Evolutionary conservation across 2,113 vertebrate species (phyloP).

Genomic region (Ophthalmotilapia sp.): DNA sequence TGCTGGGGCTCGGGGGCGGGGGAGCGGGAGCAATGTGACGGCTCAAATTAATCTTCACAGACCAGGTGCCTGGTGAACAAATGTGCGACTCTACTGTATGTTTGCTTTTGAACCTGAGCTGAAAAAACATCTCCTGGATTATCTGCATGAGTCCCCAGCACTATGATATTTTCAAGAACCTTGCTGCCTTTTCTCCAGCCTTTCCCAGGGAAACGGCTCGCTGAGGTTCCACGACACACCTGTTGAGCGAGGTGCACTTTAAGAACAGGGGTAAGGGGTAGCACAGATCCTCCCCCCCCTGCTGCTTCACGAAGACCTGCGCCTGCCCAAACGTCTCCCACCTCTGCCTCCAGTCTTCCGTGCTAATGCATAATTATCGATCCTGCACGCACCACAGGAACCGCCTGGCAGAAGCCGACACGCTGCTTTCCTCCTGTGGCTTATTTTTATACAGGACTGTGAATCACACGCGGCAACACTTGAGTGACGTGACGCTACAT

Average conservation of each 20-base stretch:
- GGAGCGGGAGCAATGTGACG: background rate
- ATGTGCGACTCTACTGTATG: background rate
- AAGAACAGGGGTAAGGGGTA: background rate
- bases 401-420: slow-evolving; percentile 12
- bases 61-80: slow-evolving; percentile 7
- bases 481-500: background rate
- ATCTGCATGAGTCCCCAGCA: slow-evolving; percentile 50
- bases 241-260: background rate
- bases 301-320: background rate
- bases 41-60: slow-evolving; percentile 42
- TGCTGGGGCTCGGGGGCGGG: background rate
- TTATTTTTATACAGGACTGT: slow-evolving; percentile 17
- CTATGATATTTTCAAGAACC: slow-evolving; percentile 58
- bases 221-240: background rate
- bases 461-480: slow-evolving; percentile 13
- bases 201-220: background rate
- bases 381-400: slow-evolving; percentile 48
- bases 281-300: background rate
- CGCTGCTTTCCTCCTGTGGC: background rate
- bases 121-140: slow-evolving; percentile 39
- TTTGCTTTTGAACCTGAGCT: slow-evolving; percentile 11
- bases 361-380: slow-evolving; percentile 67
- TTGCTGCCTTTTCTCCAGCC: background rate
- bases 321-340: slow-evolving; percentile 11
- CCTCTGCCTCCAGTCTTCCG: slow-evolving; percentile 22